These are phyloP conservation scores for Zonotrichia leucophrys DNA, from an alignment of 2,113 vertebrate genomes.

Conservation along the genomic window DNA sequence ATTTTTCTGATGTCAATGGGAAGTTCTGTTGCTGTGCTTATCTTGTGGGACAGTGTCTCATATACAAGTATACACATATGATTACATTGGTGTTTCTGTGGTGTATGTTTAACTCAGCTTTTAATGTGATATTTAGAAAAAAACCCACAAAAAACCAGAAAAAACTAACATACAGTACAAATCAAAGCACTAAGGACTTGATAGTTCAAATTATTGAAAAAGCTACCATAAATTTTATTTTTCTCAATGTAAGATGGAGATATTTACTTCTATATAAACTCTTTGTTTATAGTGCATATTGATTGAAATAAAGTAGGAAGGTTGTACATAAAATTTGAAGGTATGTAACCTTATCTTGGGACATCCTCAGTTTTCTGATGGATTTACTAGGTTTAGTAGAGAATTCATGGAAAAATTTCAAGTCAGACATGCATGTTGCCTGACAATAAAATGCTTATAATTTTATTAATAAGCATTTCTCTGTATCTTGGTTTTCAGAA, in stretches of 20 bases:
- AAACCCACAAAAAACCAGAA: not conserved
- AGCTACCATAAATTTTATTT: not conserved
- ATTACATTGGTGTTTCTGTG: not conserved
- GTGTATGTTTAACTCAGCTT: not conserved
- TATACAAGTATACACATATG: not conserved
- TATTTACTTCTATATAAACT: not conserved
- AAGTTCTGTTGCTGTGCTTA: constrained; percentile 36
- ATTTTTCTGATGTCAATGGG: constrained; percentile 50
- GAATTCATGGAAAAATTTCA: not conserved
- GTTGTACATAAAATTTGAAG: not conserved
- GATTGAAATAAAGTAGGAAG: not conserved
- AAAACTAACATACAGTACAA: not conserved
- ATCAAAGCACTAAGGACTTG: not conserved
- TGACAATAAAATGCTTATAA: not conserved
- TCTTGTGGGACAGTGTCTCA: not conserved
- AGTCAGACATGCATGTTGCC: not conserved
- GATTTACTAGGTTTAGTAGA: not conserved
- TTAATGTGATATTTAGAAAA: not conserved
- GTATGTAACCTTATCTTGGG: not conserved
- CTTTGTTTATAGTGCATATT: not conserved
- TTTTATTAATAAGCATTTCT: not conserved
- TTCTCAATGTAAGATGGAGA: not conserved
- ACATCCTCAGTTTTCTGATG: not conserved
- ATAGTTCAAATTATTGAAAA: not conserved
- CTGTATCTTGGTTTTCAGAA: not conserved